Evolutionary conservation across 1,140 invertebrate species (phyloP), one percentile per base, ranked within the genome.

Genomic region (Tachypleus tridentatus): DNA sequence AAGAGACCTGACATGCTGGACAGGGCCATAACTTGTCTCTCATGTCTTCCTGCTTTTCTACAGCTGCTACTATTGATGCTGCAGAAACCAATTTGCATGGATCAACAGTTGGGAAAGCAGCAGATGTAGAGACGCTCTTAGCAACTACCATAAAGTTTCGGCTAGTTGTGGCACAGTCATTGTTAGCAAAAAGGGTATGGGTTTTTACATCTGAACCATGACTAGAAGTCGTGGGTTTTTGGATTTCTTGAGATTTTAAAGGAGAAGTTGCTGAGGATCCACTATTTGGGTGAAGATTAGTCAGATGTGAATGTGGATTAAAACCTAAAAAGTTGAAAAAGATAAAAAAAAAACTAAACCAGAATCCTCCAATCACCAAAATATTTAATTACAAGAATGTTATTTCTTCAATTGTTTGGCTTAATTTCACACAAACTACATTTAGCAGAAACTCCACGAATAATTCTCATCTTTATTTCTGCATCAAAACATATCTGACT

Each of bases 1-100:
- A 71, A 7, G 70, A 69, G 4, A 71, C 60, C 66, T 69, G 68
- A 60, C 70, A 71, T 29, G 70, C 70, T 47, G 70, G 70, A 56
- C 70, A 71, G 53, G 70, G 70, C 70, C 70, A 71, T 57, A 69
- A 52, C 54, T 68, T 71, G 58, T 70, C 70, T 51, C 65, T 67
- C 48, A 60, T 61, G 47, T 64, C 64, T 53, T 53, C 52, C n/a
- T n/a, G n/a, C 9, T 66, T 62, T 9, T 64, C 57, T n/a, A n/a
- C n/a, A n/a, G n/a, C n/a, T n/a, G 47, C 51, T 65, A 49, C 51
- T 60, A 53, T 51, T 53, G 6, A 57, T 62, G 10, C n/a, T n/a
- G 67, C 58, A 51, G 67, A 61, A 57, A 64, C 64, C 47, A 68
- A 54, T 64, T 69, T 69, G 51, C 61, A 63, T n/a, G 67, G 59